These are phyloP conservation scores for Junonia oenone DNA, from an alignment of 2,888 invertebrate genomes.

Conservation along the genomic window DNA sequence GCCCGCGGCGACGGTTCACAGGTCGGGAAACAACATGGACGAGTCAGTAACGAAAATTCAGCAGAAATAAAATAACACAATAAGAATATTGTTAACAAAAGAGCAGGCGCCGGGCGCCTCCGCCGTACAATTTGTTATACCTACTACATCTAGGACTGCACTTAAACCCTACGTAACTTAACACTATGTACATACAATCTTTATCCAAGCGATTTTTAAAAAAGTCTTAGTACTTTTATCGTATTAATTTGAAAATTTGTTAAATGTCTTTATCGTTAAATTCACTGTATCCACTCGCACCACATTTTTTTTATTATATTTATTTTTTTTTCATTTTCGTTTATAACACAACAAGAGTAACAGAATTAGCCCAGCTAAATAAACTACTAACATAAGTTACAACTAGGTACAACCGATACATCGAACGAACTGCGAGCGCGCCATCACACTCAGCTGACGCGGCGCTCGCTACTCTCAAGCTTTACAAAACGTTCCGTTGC, in stretches of 20 bases:
- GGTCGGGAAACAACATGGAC: conserved; percentile 33
- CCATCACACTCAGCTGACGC: not conserved
- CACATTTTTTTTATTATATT: conserved; percentile 51
- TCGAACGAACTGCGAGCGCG: conserved; percentile 46
- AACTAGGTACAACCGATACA: conserved; percentile 63
- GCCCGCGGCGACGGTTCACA: conserved; percentile 17
- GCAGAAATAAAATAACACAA: conserved; percentile 31
- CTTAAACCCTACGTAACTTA: conserved; percentile 67
- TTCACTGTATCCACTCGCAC: conserved; percentile 74
- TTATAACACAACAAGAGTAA: conserved; percentile 64
- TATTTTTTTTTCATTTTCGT: conserved; percentile 44
- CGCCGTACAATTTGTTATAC: conserved; percentile 75
- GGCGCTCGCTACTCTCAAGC: not conserved
- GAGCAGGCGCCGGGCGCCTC: conserved; percentile 40
- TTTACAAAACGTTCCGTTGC: conserved; percentile 2
- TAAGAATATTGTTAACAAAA: conserved; percentile 29
- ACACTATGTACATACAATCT: conserved; percentile 73
- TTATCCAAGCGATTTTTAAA: conserved; percentile 71
- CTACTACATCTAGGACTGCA: conserved; percentile 76
- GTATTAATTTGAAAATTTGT: conserved; percentile 78
- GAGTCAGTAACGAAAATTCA: conserved; percentile 47
- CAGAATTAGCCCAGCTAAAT: conserved; percentile 64
- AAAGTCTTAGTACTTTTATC: conserved; percentile 77
- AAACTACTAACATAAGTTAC: conserved; percentile 61
- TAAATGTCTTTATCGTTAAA: conserved; percentile 74